Conservation (phyloP, 2,888 invertebrate species). For the Apamea sordens region DNA sequence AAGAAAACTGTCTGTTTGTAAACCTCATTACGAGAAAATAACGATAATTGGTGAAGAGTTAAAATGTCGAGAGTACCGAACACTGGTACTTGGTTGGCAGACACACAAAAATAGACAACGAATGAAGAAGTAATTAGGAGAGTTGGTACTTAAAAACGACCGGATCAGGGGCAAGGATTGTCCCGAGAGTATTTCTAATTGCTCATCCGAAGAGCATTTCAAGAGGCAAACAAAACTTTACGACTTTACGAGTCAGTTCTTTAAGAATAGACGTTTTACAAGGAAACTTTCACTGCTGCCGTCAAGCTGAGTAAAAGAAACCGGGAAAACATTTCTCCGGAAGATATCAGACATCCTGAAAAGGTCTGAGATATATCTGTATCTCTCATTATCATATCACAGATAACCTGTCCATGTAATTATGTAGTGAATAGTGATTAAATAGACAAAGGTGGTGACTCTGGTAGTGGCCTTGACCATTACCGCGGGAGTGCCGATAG, state of each 20-base stretch:
- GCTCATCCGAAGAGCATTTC: slow-evolving; percentile 30
- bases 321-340: not conserved
- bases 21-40: not conserved
- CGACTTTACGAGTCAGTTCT: slow-evolving; percentile 2
- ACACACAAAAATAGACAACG: slow-evolving; percentile 30
- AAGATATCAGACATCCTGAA: not conserved
- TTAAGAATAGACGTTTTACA: slow-evolving; percentile 3
- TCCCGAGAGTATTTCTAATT: slow-evolving; percentile 46
- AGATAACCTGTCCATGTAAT: slow-evolving; percentile 41
- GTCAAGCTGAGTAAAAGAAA: not conserved
- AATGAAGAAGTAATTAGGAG: slow-evolving; percentile 47
- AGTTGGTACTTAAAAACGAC: slow-evolving; percentile 24
- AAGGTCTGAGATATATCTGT: not conserved
- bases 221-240: slow-evolving; percentile 27
- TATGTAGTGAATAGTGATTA: slow-evolving; percentile 25
- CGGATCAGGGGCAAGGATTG: slow-evolving; percentile 38
- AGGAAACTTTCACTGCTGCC: not conserved
- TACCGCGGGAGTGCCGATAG: slow-evolving; percentile 55
- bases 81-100: slow-evolving; percentile 25
- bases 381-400: not conserved
- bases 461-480: slow-evolving; percentile 57
- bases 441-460: slow-evolving; percentile 45
- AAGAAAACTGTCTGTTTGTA: slow-evolving; percentile 13
- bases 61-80: not conserved
- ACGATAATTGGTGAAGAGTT: slow-evolving; percentile 23